A percentile compares a stretch with the other conserved stretches of the same genome.
phyloP scores from a whole-genome alignment of 2,113 vertebrate species.

The Rousettus leschenaultii region DNA sequence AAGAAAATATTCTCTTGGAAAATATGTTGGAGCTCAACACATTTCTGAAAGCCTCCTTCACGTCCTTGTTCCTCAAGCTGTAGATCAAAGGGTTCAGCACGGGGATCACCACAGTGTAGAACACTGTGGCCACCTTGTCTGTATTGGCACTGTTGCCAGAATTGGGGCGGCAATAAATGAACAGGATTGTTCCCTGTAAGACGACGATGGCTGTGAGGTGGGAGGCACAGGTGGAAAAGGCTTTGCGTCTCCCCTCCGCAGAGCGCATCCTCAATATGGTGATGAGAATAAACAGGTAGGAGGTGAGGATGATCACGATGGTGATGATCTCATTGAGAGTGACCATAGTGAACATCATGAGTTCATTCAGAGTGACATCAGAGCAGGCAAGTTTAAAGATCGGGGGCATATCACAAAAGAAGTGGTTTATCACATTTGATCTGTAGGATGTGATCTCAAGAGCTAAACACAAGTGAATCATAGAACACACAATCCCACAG shows the following conservation, averaged over 20 bases:
- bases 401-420: slow-evolving; percentile 43
- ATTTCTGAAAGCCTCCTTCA: slow-evolving; percentile 59
- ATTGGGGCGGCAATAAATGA: slow-evolving; percentile 53
- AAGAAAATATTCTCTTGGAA: neutral
- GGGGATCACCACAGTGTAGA: slow-evolving; percentile 67
- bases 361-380: slow-evolving; percentile 8
- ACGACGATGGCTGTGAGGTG: slow-evolving; percentile 59
- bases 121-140: slow-evolving; percentile 32
- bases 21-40: neutral
- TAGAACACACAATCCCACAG: too few species aligned
- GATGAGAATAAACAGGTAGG: slow-evolving; percentile 16
- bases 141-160: neutral
- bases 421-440: slow-evolving; percentile 36
- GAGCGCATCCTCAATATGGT: slow-evolving; percentile 54
- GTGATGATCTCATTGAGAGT: neutral
- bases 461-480: neutral
- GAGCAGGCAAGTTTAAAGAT: neutral
- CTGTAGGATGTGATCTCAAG: neutral
- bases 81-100: slow-evolving; percentile 73
- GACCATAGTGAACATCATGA: neutral
- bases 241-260: slow-evolving; percentile 12
- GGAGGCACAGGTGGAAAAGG: slow-evolving; percentile 72
- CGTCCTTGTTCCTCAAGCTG: slow-evolving; percentile 65
- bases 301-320: neutral
- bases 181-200: slow-evolving; percentile 60